Base-by-base conservation (phyloP, 2,113 vertebrate species). In the Malaclemys terrapin region DNA sequence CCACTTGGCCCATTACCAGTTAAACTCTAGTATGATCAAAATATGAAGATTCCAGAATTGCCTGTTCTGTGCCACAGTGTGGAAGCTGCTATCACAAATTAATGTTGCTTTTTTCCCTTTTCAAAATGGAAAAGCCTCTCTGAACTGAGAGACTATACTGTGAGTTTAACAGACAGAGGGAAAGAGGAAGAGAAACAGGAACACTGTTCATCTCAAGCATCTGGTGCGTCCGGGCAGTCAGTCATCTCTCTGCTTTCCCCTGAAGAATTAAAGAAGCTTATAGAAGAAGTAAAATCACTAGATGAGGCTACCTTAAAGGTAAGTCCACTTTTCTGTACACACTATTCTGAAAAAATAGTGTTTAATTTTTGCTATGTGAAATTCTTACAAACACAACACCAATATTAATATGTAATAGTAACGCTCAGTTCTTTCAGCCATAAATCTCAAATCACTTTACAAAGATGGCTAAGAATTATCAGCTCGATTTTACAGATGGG, bases 271-370 rank as follows among this genome's bases (percentile, higher is more conserved):
- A 93, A 98, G 84, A 96, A 89, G 50, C 98, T 99, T 90, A 98
- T 99, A 22, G 98, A 99, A 94, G 99, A 99, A 97, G 99, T 99
- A 79, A 98, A 98, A 92, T 97, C 93, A 12, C 97, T 99, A 79
- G 99, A 99, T 0, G 98, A 99, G 89, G 98, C 98, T 4, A 98
- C 98, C 0, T 92, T 99, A 89, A 99, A 99, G 98, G 99, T 99
- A 94, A 96, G 97, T 52, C 24, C 45, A 31, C 38, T 27, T 84
- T 72, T 57, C 42, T 50, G 35, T 47, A 25, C 10, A 31, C 13
- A 19, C 53, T 59, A 3, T 53, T 80, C 85, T 24, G 5, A 1
- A 9, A 7, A 13, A 9, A 8, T 22, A 16, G 42, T 92, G 91
- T 80, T 84, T 88, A 9, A 62, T 42, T n/a, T 79, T 92, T 83